Conservation (phyloP, 1,140 invertebrate genomes). For the Ruditapes philippinarum region DNA sequence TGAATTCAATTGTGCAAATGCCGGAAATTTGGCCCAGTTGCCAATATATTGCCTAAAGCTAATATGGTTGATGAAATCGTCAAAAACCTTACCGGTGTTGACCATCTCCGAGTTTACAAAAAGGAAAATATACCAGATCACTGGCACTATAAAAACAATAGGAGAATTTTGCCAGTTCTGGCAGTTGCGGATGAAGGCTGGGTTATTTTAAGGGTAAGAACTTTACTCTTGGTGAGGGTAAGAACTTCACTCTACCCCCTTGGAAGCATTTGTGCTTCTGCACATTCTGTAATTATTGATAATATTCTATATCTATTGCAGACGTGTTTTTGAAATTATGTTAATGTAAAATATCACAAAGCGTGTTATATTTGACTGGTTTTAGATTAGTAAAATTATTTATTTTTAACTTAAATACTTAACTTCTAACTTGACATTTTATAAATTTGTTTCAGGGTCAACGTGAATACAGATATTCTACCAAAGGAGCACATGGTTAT, state of each 20-base stretch:
- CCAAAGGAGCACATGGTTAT: conserved; percentile 90
- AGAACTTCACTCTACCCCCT: conserved; percentile 92
- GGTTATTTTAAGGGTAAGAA: conserved; percentile 68
- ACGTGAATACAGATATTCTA: not conserved
- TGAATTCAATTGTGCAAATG: not conserved
- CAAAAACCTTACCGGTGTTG: not conserved
- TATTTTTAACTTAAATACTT: no score
- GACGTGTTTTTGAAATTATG: no score
- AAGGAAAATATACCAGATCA: conserved; percentile 84
- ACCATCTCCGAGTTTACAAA: conserved; percentile 62
- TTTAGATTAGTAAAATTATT: no score
- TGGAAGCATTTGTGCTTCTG: no score
- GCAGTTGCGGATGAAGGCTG: conserved; percentile 77
- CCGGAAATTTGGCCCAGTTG: conserved; percentile 37
- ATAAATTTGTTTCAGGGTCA: conserved; percentile 32
- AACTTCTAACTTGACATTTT: no score
- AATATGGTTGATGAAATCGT: conserved; percentile 64
- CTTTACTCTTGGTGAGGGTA: no score
- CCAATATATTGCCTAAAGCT: conserved; percentile 62
- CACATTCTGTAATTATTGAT: no score
- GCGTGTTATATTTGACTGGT: no score
- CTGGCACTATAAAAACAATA: conserved; percentile 89
- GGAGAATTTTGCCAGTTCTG: conserved; percentile 86
- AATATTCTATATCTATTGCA: no score
- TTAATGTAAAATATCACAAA: no score